Evolutionary conservation across 2,888 invertebrate genomes (phyloP).

Genomic region (Drosophila stalkeri): DNA sequence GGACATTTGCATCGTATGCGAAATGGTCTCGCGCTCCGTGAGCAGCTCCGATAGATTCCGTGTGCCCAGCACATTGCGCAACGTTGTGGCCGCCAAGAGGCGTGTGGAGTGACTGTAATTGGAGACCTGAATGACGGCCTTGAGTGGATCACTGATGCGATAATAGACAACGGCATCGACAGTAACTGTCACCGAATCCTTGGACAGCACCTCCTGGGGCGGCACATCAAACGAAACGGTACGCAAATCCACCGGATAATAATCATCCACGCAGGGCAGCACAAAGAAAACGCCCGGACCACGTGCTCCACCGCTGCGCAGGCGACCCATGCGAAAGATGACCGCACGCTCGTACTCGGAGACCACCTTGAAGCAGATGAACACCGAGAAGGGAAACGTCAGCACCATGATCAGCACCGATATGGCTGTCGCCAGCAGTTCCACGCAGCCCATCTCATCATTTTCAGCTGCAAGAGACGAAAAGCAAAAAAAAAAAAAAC

Average conservation of each 20-base stretch:
- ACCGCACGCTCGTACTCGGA: constrained; percentile 95
- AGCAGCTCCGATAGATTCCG: constrained; percentile 95
- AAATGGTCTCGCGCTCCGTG: constrained; percentile 96
- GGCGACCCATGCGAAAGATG: constrained; percentile 93
- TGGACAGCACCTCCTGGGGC: constrained; percentile 97
- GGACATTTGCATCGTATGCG: constrained; percentile 94
- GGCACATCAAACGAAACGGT: constrained; percentile 98
- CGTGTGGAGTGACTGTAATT: constrained; percentile 94
- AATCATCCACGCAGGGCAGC: constrained; percentile 96
- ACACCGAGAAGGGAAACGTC: constrained; percentile 93
- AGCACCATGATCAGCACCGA: constrained; percentile 90
- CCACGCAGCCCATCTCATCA: constrained; percentile 90
- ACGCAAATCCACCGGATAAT: constrained; percentile 95
- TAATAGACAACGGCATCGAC: constrained; percentile 96
- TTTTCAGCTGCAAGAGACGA: constrained; percentile 85
- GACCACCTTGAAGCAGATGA: constrained; percentile 94
- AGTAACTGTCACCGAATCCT: constrained; percentile 96
- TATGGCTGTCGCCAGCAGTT: constrained; percentile 90
- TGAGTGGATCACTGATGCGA: constrained; percentile 91
- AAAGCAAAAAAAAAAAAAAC: constrained; percentile 12
- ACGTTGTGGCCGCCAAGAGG: constrained; percentile 92
- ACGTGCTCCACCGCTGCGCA: constrained; percentile 85
- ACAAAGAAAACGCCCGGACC: constrained; percentile 97
- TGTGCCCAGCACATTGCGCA: constrained; percentile 96
- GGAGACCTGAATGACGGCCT: constrained; percentile 90